Evolutionary conservation across 2,113 vertebrate genomes (phyloP).

Genomic region (Salvelinus fontinalis): DNA sequence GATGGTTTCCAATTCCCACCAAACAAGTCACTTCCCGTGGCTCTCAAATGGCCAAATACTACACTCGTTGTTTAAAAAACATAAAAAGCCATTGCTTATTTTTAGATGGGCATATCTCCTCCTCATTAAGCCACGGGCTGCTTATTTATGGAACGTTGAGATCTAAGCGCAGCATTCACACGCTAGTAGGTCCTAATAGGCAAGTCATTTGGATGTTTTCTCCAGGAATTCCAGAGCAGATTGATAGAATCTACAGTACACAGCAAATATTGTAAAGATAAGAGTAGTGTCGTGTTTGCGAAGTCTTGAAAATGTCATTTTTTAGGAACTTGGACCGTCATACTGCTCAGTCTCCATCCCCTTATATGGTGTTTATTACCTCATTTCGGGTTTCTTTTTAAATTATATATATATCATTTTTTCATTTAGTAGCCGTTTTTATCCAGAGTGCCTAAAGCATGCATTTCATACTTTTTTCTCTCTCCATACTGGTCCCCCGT

Average conservation of each 20-base stretch:
- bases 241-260: background rate
- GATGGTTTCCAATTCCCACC: slow-evolving; percentile 8
- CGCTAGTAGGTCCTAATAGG: background rate
- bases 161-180: slow-evolving; percentile 17
- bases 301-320: background rate
- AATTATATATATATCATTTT: too few species aligned
- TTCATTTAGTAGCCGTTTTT: background rate
- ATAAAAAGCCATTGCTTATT: slow-evolving; percentile 31
- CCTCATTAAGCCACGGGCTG: slow-evolving; percentile 37
- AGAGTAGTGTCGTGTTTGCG: background rate
- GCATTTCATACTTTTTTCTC: background rate
- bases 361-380: background rate
- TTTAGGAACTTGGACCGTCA: background rate
- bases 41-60: slow-evolving; percentile 4
- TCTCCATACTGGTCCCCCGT: too few species aligned
- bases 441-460: too few species aligned
- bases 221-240: background rate
- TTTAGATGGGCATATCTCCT: slow-evolving; percentile 45
- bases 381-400: background rate
- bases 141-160: slow-evolving; percentile 41
- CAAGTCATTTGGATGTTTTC: background rate
- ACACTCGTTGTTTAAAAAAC: slow-evolving; percentile 30
- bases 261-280: background rate
- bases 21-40: slow-evolving; percentile 26
- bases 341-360: background rate